Evolutionary conservation across 2,888 invertebrate genomes (phyloP).

Genomic region (Eugnorisma glareosa): DNA sequence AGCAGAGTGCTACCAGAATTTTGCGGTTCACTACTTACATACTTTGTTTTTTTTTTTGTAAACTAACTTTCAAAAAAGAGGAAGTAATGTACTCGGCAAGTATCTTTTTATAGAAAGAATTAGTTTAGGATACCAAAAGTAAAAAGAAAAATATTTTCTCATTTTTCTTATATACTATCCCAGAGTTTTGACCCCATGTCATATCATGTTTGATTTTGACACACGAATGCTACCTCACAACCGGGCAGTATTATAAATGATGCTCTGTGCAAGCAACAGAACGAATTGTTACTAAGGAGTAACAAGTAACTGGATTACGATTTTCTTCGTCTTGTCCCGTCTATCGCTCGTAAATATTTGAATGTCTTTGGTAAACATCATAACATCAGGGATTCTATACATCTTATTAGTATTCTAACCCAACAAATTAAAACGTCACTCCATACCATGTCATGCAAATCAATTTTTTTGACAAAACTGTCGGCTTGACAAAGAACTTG

Average conservation of each 20-base stretch:
- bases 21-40: background rate
- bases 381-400: background rate
- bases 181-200: too few relatives aligned
- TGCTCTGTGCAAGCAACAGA: too few relatives aligned
- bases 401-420: background rate
- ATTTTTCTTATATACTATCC: background rate
- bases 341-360: too few relatives aligned
- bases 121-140: background rate
- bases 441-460: slow-evolving; percentile 11
- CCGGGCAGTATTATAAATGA: too few relatives aligned
- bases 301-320: too few relatives aligned
- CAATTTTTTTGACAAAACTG: slow-evolving; percentile 29
- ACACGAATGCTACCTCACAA: too few relatives aligned
- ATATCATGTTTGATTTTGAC: too few relatives aligned
- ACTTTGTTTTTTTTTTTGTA: background rate
- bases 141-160: background rate
- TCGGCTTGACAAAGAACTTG: slow-evolving; percentile 30
- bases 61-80: background rate
- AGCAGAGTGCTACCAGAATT: background rate
- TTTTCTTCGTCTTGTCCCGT: too few relatives aligned
- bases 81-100: background rate
- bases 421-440: slow-evolving; percentile 20
- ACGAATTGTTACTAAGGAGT: too few relatives aligned
- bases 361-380: too few relatives aligned
- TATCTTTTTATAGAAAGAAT: background rate